These are phyloP conservation scores for Crocuta crocuta DNA, from an alignment of 2,113 vertebrate species.

Conservation along the genomic window DNA sequence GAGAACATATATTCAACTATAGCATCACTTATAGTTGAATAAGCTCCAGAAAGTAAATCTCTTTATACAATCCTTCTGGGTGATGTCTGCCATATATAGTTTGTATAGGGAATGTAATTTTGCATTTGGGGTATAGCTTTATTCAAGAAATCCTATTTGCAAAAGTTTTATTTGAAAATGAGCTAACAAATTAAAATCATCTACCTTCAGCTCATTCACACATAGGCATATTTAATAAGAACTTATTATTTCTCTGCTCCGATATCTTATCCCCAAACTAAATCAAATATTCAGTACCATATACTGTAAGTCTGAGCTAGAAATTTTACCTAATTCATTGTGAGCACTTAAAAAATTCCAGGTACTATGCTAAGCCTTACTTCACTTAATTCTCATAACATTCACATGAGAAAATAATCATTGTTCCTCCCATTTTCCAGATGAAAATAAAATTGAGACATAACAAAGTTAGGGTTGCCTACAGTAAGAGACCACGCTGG, in stretches of 20 bases:
- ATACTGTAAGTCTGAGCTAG: not conserved
- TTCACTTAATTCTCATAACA: not conserved
- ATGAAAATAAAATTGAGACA: not conserved
- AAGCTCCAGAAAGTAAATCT: not conserved
- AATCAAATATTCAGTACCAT: not conserved
- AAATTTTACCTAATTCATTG: not conserved
- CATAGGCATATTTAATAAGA: not conserved
- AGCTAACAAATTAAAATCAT: not conserved
- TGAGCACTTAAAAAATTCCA: not conserved
- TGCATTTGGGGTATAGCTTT: not conserved
- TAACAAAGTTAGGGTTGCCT: not conserved
- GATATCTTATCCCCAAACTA: conserved; percentile 26
- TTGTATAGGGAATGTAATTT: not conserved
- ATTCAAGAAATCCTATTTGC: not conserved
- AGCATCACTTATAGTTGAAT: not conserved
- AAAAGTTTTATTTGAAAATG: conserved; percentile 27
- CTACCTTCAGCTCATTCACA: not conserved
- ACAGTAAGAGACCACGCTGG: not conserved
- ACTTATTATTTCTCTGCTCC: not conserved
- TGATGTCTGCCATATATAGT: not conserved
- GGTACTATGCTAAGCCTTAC: not conserved
- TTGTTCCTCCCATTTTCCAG: not conserved
- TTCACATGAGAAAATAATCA: not conserved
- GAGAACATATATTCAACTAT: not conserved
- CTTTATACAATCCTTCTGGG: not conserved